Evolutionary conservation across 2,797 vertebrate species (phyloP), one percentile per base, ranked within the genome.

Genomic region (Glyptemys insculpta): DNA sequence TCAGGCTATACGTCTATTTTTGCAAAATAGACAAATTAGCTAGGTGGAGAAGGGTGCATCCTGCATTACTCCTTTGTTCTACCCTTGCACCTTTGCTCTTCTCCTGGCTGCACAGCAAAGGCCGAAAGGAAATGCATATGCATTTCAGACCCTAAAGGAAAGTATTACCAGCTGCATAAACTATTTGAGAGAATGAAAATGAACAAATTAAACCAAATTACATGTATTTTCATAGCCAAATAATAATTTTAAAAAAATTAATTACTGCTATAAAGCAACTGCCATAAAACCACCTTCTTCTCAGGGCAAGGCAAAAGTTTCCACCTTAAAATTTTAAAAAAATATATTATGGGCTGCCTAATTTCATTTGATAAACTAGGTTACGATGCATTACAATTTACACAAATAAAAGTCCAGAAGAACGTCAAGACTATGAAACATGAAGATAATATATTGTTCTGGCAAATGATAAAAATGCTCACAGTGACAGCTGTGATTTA

Each of bases 401-500:
- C 90, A 97, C 94, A 97, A 98, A 98, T 97, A 96, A 59, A 97
- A 98, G 83, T 96, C 97, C 90, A 83, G 83, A 95, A 94, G 15
- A 96, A 68, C 76, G 85, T 50, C 53, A 92, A 53, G 6, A 95
- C 94, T 94, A 91, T 86, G 98, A 98, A 97, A 96, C 91, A 96
- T 78, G 83, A 97, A 96, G 96, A 96, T 97, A 98, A 97, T 96
- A 92, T 97, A 98, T 96, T 97, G 97, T 97, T 97, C 94, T 97
- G 95, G 97, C 95, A 98, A 98, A 97, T 97, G 98, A 98, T 97
- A 97, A 97, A 98, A 97, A 94, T 95, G 96, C 97, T 98, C 90
- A 88, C 89, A 94, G 87, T 98, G 98, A 98, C 98, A 98, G 97
- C 88, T 94, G 91, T 98, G 98, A 98, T 98, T 98, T 98, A 98